These are phyloP conservation scores for Cybosia mesomella DNA, from an alignment of 2,888 invertebrate species.

Conservation along the genomic window DNA sequence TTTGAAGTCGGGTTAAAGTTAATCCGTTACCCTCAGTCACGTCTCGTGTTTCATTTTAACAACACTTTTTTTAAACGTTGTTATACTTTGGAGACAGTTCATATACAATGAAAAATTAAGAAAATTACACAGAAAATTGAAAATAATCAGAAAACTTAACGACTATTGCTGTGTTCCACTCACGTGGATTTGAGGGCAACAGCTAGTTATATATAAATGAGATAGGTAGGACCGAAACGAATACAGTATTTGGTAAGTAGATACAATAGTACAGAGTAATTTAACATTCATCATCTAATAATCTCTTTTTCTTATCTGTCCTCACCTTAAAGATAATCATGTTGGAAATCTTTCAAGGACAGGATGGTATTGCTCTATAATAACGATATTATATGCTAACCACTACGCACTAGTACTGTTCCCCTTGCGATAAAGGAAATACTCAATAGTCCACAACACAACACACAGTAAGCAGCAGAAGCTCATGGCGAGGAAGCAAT, in stretches of 20 bases:
- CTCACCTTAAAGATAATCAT: background rate
- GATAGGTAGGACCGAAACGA: background rate
- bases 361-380: background rate
- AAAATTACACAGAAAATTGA: background rate
- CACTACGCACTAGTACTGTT: conserved; percentile 29
- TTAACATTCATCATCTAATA: background rate
- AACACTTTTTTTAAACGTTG: no score
- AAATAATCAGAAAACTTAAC: background rate
- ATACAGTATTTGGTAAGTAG: background rate
- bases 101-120: background rate
- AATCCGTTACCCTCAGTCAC: no score
- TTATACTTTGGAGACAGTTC: no score
- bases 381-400: conserved; percentile 9
- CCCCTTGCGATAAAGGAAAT: conserved; percentile 39
- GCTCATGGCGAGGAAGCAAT: conserved; percentile 90
- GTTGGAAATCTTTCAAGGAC: background rate
- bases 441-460: conserved; percentile 89
- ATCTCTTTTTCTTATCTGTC: background rate
- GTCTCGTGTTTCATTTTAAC: no score
- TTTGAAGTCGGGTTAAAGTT: no score
- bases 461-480: conserved; percentile 89
- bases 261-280: background rate
- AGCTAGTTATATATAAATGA: background rate
- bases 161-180: background rate
- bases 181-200: background rate